Evolutionary conservation across 2,797 vertebrate species (phyloP), one percentile per base, ranked within the genome.

Genomic region (Capromys pilorides): DNA sequence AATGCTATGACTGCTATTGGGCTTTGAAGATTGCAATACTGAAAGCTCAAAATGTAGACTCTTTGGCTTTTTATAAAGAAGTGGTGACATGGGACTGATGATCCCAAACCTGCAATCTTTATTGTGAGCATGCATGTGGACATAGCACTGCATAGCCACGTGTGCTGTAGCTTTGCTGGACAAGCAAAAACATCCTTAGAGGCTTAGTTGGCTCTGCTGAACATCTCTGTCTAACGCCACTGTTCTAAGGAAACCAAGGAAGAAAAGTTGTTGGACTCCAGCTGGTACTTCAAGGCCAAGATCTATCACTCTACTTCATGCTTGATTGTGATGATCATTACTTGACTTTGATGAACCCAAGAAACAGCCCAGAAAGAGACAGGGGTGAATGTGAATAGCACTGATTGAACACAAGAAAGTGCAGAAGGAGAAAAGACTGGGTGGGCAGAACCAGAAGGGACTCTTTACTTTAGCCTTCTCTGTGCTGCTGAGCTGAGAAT

Each of bases 71-170:
- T 19, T 39, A 31, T 81, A 86, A 67, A 87, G 78, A 67, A 84
- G 31, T 18, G 54, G 54, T 66, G 4, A 54, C n/a, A 14, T 10
- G 36, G 73, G 31, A 22, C 19, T 51, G 33, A 21, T 91, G 59
- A 45, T 51, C n/a, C 3, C 4, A 41, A 49, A 81, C 75, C n/a
- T 11, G 39, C 28, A 77, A 73, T 57, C 28, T 61, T 86, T n/a
- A 8, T 1, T 14, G 5, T 19, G 13, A 79, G 13, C 16, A 0
- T 59, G 18, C 28, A 0, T 49, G 9, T 28, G 3, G 51, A 39
- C 36, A 5, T 13, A 49, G 0, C 18, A 10, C 12, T 16, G 24
- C 18, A 87, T 31, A 94, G 24, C 0, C 16, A 66, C 13, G 16
- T 21, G n/a, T 28, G 16, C 6, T 33, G 4, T 11, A 49, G 33